Evolutionary conservation across 2,888 invertebrate species (phyloP).

Genomic region (Petrophora chlorosata): DNA sequence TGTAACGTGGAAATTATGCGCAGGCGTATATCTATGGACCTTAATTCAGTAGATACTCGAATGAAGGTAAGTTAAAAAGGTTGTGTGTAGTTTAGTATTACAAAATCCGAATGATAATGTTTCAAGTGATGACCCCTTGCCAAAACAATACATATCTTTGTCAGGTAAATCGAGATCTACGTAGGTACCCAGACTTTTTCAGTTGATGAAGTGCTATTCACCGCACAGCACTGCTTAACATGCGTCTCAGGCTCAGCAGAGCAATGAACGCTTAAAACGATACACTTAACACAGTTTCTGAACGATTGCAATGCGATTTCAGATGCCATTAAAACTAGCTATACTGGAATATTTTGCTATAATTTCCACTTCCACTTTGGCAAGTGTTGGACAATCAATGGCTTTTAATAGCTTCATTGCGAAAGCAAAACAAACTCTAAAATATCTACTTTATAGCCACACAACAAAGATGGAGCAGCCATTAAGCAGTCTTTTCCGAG

Average conservation of each 20-base stretch:
- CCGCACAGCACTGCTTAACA: not conserved
- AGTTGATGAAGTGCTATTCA: too few relatives aligned
- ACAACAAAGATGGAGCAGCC: not conserved
- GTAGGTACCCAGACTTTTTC: too few relatives aligned
- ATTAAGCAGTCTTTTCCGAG: not conserved
- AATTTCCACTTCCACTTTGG: slow-evolving; percentile 14
- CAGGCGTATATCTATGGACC: too few relatives aligned
- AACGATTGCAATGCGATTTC: slow-evolving; percentile 15
- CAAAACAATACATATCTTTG: too few relatives aligned
- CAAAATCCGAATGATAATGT: too few relatives aligned
- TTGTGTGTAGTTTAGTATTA: too few relatives aligned
- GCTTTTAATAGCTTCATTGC: slow-evolving; percentile 11
- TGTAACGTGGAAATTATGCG: not conserved
- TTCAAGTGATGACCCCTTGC: too few relatives aligned
- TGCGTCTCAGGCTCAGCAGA: not conserved
- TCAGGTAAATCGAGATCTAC: too few relatives aligned
- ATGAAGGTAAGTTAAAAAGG: too few relatives aligned
- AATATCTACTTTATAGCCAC: not conserved
- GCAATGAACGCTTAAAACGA: slow-evolving; percentile 15
- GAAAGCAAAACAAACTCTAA: slow-evolving; percentile 3
- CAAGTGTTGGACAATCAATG: not conserved
- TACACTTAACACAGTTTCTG: slow-evolving; percentile 33
- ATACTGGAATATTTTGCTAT: slow-evolving; percentile 16
- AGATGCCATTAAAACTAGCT: slow-evolving; percentile 7
- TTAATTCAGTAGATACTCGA: too few relatives aligned